phyloP scores from a whole-genome alignment of 2,888 invertebrate genomes.

The Noctuana brunneofusca region DNA sequence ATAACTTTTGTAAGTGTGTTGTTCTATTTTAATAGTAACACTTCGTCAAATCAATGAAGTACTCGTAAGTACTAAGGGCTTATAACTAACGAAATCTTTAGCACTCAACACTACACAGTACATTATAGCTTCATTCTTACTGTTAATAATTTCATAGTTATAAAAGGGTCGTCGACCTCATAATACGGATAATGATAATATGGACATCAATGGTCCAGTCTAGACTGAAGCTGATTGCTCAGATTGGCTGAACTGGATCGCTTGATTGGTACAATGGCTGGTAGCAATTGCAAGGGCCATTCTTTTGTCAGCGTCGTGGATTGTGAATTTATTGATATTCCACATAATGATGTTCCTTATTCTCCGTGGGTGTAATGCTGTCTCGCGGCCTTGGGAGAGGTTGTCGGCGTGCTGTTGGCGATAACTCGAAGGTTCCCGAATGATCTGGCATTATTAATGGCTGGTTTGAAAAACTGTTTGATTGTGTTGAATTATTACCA shows the following conservation, averaged over 20 bases:
- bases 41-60: too few relatives aligned
- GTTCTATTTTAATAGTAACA: too few relatives aligned
- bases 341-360: background rate
- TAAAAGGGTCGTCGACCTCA: background rate
- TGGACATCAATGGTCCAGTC: constrained; percentile 3
- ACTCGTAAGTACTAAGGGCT: too few relatives aligned
- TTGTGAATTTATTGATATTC: background rate
- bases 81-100: too few relatives aligned
- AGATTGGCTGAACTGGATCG: constrained; percentile 4
- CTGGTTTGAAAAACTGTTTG: background rate
- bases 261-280: constrained; percentile 1
- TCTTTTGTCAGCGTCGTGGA: constrained; percentile 3
- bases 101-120: too few relatives aligned
- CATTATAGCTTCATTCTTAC: too few relatives aligned
- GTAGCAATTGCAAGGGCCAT: background rate
- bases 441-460: background rate
- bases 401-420: background rate
- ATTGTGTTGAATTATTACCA: too few relatives aligned
- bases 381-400: background rate
- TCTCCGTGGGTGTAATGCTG: background rate
- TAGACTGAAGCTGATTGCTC: background rate
- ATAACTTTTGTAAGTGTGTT: too few relatives aligned
- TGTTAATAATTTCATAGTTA: too few relatives aligned
- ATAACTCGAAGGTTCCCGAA: background rate
- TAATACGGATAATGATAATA: background rate